These are phyloP conservation scores for Mus minutoides DNA, from an alignment of 2,797 vertebrate species.

Conservation along the genomic window DNA sequence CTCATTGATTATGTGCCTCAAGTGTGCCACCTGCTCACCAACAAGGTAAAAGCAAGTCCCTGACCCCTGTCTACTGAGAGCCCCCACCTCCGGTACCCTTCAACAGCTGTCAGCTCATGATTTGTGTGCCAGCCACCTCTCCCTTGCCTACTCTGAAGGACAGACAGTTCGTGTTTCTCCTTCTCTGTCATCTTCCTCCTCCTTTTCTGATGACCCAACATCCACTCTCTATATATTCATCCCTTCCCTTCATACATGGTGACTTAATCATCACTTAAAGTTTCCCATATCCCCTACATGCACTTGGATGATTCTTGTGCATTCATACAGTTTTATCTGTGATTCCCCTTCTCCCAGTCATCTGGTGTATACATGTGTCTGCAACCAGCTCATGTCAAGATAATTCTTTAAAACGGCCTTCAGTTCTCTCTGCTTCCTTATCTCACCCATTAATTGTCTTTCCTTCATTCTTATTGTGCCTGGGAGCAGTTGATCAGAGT, in stretches of 20 bases:
- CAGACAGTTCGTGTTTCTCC: neutral
- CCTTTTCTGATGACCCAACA: neutral
- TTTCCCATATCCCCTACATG: neutral
- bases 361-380: neutral
- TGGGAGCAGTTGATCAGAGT: neutral
- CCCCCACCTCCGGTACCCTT: neutral
- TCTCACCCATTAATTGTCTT: neutral
- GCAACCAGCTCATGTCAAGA: neutral
- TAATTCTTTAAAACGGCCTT: neutral
- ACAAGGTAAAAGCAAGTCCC: constrained; percentile 91
- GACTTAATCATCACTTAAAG: neutral
- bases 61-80: neutral
- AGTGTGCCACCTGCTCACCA: constrained; percentile 98
- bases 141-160: neutral
- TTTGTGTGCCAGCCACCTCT: neutral
- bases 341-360: neutral
- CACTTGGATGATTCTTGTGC: neutral
- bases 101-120: rapidly evolving
- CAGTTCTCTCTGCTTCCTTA: constrained; percentile 36
- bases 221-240: neutral
- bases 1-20: constrained; percentile 99
- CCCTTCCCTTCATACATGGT: neutral
- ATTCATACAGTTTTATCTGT: neutral
- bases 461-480: constrained; percentile 25
- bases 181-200: constrained; percentile 13